Evolutionary conservation across 2,113 vertebrate species (phyloP).

Genomic region (Gnathonemus echidnorhynchus): DNA sequence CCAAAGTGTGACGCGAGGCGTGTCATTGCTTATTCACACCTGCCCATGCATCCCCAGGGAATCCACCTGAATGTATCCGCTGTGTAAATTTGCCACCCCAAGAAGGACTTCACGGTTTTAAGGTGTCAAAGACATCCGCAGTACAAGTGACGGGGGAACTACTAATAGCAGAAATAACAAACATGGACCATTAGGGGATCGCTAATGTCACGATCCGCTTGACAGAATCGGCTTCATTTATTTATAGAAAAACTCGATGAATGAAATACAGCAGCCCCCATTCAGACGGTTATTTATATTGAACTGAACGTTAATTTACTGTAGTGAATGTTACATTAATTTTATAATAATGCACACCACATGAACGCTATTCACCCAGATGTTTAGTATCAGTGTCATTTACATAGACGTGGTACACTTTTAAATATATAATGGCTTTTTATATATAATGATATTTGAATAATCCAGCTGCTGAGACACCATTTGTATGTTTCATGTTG

Average conservation of each 20-base stretch:
- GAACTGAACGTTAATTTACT: background rate
- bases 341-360: background rate
- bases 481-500: background rate
- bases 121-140: background rate
- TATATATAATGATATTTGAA: background rate
- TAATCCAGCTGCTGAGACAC: background rate
- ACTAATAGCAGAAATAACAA: background rate
- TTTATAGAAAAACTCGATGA: background rate
- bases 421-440: background rate
- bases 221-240: background rate
- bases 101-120: background rate
- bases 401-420: background rate
- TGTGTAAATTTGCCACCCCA: background rate
- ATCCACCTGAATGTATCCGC: background rate
- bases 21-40: background rate
- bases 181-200: background rate
- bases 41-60: background rate
- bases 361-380: background rate
- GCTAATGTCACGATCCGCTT: background rate
- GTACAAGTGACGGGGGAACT: background rate
- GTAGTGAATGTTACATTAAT: background rate
- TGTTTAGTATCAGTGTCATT: background rate
- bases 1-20: constrained; percentile 60
- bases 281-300: background rate
- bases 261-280: background rate